Conservation (phyloP, 2,888 invertebrate species). For the Hemithea aestivaria region DNA sequence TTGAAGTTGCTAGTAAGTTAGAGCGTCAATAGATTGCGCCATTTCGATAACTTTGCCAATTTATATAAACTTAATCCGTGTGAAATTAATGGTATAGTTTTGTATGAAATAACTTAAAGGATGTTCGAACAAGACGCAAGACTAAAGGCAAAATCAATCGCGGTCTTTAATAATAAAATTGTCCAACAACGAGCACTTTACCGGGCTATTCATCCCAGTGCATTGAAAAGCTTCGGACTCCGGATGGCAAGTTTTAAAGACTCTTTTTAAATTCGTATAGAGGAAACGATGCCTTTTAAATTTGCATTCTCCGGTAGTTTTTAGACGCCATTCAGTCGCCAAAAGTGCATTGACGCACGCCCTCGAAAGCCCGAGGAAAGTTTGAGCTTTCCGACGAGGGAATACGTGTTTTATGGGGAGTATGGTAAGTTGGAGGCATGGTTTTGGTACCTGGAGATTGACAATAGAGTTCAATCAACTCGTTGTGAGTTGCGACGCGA, state of each 20-base stretch:
- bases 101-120: neutral
- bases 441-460: constrained; percentile 62
- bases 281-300: constrained; percentile 44
- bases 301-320: constrained; percentile 45
- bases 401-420: constrained; percentile 35
- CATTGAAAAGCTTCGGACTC: constrained; percentile 29
- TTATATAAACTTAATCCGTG: neutral
- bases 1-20: neutral
- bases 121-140: constrained; percentile 2
- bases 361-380: constrained; percentile 32
- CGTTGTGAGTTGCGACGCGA: constrained; percentile 40
- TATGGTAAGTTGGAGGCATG: constrained; percentile 41
- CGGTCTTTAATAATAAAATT: constrained; percentile 14
- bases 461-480: constrained; percentile 72
- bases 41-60: neutral
- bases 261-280: constrained; percentile 37
- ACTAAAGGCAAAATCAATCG: constrained; percentile 19
- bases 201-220: constrained; percentile 35
- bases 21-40: neutral
- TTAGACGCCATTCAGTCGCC: constrained; percentile 44
- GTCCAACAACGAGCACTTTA: constrained; percentile 25
- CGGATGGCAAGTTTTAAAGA: constrained; percentile 33
- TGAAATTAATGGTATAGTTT: too few species aligned
- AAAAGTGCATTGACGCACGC: constrained; percentile 43
- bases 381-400: constrained; percentile 39